These are phyloP conservation scores for Glaucopsyche alexis DNA, from an alignment of 2,888 invertebrate genomes.

Conservation along the genomic window DNA sequence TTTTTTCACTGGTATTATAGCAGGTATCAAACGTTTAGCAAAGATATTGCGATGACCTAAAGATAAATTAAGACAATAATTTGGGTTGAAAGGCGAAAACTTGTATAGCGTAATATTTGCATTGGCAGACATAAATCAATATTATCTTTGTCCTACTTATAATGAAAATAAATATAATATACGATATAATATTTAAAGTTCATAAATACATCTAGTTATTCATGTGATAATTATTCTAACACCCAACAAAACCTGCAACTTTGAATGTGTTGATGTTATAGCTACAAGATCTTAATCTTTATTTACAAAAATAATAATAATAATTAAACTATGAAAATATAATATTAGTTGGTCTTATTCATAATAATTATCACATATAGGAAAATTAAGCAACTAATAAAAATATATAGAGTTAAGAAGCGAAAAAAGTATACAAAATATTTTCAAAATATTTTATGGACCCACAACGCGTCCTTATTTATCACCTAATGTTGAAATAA, in stretches of 20 bases:
- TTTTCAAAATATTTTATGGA: conserved; percentile 29
- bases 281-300: conserved; percentile 39
- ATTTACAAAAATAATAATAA: conserved; percentile 67
- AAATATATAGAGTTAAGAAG: conserved; percentile 17
- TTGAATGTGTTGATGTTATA: not conserved
- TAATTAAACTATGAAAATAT: conserved; percentile 61
- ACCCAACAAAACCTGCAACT: conserved; percentile 28
- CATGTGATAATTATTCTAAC: conserved; percentile 17
- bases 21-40: not conserved
- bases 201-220: conserved; percentile 20
- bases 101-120: not conserved
- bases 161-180: conserved; percentile 27
- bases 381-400: conserved; percentile 27
- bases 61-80: not conserved
- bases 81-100: conserved; percentile 20
- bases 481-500: conserved; percentile 15
- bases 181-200: conserved; percentile 5
- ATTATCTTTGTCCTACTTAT: conserved; percentile 13
- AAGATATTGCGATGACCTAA: not conserved
- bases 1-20: not conserved
- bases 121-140: not conserved
- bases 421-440: conserved; percentile 28
- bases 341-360: conserved; percentile 67
- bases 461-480: conserved; percentile 20
- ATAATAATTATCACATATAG: conserved; percentile 69